A percentile compares a stretch with the other conserved stretches of the same genome.
Evolutionary conservation across 1,140 invertebrate genomes (phyloP).

Genomic region (Phocides pigmalion): DNA sequence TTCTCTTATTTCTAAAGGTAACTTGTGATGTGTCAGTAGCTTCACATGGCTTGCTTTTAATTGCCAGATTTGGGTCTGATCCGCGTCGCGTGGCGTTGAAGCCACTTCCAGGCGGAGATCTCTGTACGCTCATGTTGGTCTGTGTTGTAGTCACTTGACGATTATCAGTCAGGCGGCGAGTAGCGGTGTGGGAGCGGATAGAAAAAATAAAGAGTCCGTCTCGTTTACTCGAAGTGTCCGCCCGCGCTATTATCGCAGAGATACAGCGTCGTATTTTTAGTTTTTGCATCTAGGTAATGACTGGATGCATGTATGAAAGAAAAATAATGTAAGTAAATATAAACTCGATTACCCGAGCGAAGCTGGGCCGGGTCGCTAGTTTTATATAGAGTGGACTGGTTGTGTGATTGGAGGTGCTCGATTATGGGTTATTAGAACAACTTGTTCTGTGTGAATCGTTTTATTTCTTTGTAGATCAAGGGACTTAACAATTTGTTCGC

Average conservation of each 20-base stretch:
- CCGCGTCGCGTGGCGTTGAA: neutral
- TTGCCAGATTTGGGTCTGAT: conserved; percentile 4
- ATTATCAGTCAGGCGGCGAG: neutral
- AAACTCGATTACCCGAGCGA: no score
- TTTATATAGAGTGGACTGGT: conserved; percentile 24
- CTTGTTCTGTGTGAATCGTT: conserved; percentile 9
- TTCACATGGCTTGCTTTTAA: neutral
- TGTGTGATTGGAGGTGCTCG: conserved; percentile 8
- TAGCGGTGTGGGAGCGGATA: neutral
- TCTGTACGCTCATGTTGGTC: conserved; percentile 13
- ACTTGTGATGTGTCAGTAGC: neutral
- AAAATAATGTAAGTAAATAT: no score
- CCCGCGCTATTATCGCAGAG: conserved; percentile 3
- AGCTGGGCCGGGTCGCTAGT: no score
- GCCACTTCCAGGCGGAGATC: conserved; percentile 13
- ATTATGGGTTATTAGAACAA: conserved; percentile 22
- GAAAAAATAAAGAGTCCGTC: conserved; percentile 19
- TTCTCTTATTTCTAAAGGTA: conserved; percentile 14
- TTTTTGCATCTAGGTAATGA: no score
- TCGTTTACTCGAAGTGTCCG: conserved; percentile 12
- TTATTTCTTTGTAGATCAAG: no score
- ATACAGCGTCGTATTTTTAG: neutral
- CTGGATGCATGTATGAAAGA: no score
- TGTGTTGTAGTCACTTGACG: conserved; percentile 1
- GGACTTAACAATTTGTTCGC: no score